Percentiles rank a stretch among this genome's conserved stretches.
These are phyloP conservation scores for Drosophila koepferae DNA, from an alignment of 2,888 invertebrate species.

Conservation along the genomic window DNA sequence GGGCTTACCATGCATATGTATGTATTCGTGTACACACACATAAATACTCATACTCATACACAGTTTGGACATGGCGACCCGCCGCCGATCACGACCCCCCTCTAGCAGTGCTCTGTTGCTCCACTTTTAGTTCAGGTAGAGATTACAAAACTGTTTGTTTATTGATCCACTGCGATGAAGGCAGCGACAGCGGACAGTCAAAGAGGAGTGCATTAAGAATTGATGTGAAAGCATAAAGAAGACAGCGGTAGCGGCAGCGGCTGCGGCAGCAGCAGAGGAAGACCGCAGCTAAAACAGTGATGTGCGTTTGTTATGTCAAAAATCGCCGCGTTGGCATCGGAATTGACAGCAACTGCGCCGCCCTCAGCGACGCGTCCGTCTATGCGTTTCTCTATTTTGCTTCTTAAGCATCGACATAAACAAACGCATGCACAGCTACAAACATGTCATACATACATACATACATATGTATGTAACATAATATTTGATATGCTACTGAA, in stretches of 20 bases:
- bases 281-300: conserved; percentile 32
- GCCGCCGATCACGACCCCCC: conserved; percentile 23
- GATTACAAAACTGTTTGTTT: conserved; percentile 73
- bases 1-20: conserved; percentile 30
- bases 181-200: conserved; percentile 42
- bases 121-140: conserved; percentile 70
- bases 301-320: conserved; percentile 56
- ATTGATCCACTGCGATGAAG: conserved; percentile 57
- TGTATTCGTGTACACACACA: conserved; percentile 5
- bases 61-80: conserved; percentile 15
- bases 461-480: background rate
- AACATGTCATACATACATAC: background rate
- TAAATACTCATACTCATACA: background rate
- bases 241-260: conserved; percentile 1
- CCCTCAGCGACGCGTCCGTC: conserved; percentile 30
- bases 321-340: conserved; percentile 70
- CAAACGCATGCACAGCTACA: background rate
- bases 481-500: conserved; percentile 1
- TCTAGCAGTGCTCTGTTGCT: conserved; percentile 50
- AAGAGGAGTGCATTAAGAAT: conserved; percentile 45
- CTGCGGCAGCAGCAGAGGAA: conserved; percentile 1
- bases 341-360: conserved; percentile 40
- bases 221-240: conserved; percentile 6
- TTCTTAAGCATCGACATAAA: conserved; percentile 30
- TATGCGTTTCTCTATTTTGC: conserved; percentile 39